Evolutionary conservation across 2,113 vertebrate species (phyloP).

Genomic region (Plotosus lineatus): DNA sequence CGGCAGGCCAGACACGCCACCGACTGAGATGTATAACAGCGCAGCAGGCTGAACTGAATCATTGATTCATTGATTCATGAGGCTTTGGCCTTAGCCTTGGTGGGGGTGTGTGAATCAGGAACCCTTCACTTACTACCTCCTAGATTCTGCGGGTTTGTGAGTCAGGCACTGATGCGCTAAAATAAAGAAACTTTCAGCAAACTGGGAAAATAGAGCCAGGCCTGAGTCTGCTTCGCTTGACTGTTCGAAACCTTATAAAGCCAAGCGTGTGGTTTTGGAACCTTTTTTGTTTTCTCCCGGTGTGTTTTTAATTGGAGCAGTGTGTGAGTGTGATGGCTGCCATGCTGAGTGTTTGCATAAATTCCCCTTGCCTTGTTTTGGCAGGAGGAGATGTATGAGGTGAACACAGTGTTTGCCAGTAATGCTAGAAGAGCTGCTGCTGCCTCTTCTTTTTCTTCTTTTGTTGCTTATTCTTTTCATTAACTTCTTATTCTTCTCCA

Average conservation of each 20-base stretch:
- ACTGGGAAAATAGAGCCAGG: background rate
- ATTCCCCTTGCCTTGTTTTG: constrained; percentile 59
- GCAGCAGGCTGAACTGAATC: constrained; percentile 32
- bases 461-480: background rate
- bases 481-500: background rate
- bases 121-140: background rate
- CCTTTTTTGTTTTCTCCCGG: constrained; percentile 12
- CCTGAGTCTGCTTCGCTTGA: background rate
- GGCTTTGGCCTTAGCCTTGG: background rate
- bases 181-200: constrained; percentile 16
- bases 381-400: constrained; percentile 43
- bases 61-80: constrained; percentile 42
- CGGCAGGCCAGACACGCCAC: constrained; percentile 30
- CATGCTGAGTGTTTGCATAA: constrained; percentile 46
- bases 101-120: constrained; percentile 42
- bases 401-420: constrained; percentile 31
- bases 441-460: background rate
- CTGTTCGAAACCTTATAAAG: constrained; percentile 32
- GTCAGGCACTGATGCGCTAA: constrained; percentile 12
- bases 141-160: constrained; percentile 32
- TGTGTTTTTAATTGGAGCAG: constrained; percentile 49
- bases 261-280: constrained; percentile 30
- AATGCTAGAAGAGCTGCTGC: background rate
- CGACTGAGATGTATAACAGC: background rate
- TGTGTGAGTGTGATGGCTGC: constrained; percentile 39